Evolutionary conservation across 2,888 invertebrate species (phyloP), one percentile per base, ranked within the genome.

Genomic region (Leistus spinibarbis): DNA sequence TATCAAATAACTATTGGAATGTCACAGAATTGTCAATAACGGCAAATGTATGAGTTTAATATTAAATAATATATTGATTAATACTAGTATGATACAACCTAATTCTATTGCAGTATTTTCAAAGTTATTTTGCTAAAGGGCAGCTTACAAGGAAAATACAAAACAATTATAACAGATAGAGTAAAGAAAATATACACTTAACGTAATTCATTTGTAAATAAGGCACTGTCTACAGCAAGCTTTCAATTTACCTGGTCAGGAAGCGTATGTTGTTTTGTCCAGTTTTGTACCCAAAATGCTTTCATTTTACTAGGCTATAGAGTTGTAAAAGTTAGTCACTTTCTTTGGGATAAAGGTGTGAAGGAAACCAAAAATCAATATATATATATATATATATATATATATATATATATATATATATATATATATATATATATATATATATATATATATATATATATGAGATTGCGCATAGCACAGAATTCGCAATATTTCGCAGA

Each of bases 311-410:
- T 23, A 22, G 16, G 17, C 17, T 64, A 64, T 64, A 64, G 64
- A 64, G 64, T 23, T 64, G 64, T 64, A 64, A 64, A 64, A 23
- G 64, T 20, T 64, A 64, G 64, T 64, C 64, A 64, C 64, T 64
- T 64, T 64, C 24, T 20, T 23, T 64, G 20, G 13, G 5, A 1
- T n/a, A 16, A 23, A 64, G 64, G 64, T 64, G 64, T 64, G 64
- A 64, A 64, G 13, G 27, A 23, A 64, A 64, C 7, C 40, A 9
- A 40, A 40, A 40, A 40, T 40, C 4, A 3, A 40, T 7, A 10
- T 40, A 13, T n/a, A n/a, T n/a, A n/a, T n/a, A n/a, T n/a, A n/a
- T n/a, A n/a, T n/a, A n/a, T n/a, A n/a, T n/a, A n/a, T n/a, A n/a
- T n/a, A n/a, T n/a, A n/a, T n/a, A n/a, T n/a, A n/a, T n/a, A n/a